phyloP scores from a whole-genome alignment of 2,888 invertebrate species.

The Molorchus minor region DNA sequence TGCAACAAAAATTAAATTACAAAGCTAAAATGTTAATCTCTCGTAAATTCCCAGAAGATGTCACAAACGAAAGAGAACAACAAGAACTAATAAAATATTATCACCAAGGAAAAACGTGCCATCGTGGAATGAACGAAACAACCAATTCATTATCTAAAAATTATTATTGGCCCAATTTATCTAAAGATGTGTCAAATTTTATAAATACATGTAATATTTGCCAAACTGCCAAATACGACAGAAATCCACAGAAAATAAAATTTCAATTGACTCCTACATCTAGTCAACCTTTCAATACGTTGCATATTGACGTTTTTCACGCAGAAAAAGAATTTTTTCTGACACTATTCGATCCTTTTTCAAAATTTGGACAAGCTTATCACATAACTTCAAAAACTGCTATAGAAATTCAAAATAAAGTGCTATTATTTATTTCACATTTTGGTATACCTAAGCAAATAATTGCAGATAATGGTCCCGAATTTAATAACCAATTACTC shows the following conservation, averaged over 20 bases:
- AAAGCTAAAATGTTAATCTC: constrained; percentile 1
- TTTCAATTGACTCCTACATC: background rate
- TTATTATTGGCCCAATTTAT: constrained; percentile 8
- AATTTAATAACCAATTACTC: constrained; percentile 15
- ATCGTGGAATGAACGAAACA: constrained; percentile 19
- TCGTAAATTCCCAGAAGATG: background rate
- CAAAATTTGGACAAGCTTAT: constrained; percentile 9
- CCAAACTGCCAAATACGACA: constrained; percentile 4
- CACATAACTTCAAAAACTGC: background rate
- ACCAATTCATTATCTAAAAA: background rate
- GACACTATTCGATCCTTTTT: constrained; percentile 6
- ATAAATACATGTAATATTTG: constrained; percentile 10
- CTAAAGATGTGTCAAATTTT: constrained; percentile 4
- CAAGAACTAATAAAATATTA: constrained; percentile 14
- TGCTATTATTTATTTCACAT: constrained; percentile 4
- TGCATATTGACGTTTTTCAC: constrained; percentile 13
- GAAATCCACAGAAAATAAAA: constrained; percentile 6
- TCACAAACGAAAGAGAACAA: constrained; percentile 1
- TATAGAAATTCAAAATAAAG: background rate
- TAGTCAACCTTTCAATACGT: background rate
- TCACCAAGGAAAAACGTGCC: constrained; percentile 19
- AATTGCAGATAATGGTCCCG: constrained; percentile 11
- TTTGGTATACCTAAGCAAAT: constrained; percentile 11
- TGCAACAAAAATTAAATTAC: background rate
- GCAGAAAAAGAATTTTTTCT: constrained; percentile 12